Evolutionary conservation across 2,113 vertebrate genomes (phyloP).

Genomic region (Xenopus laevis): DNA sequence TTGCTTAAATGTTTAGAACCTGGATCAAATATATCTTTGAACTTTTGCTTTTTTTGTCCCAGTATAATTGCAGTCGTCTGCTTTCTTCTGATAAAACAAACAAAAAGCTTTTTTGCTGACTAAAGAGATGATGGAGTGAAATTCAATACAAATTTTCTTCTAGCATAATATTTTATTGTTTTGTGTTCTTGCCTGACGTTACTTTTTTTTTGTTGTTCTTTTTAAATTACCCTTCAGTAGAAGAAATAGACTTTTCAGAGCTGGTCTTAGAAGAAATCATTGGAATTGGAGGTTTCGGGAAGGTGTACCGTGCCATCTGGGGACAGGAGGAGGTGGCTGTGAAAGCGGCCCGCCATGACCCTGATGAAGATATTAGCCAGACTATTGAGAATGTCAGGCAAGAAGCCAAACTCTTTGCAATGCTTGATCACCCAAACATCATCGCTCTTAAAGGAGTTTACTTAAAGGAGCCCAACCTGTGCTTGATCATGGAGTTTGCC

Average conservation of each 20-base stretch:
- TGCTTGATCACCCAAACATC: slow-evolving; percentile 93
- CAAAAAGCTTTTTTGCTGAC: too few species aligned
- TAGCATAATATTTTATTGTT: too few species aligned
- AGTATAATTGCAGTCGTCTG: too few species aligned
- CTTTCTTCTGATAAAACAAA: too few species aligned
- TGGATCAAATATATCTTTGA: too few species aligned
- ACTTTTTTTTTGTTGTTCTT: not conserved
- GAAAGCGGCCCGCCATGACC: slow-evolving; percentile 93
- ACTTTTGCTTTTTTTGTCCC: too few species aligned
- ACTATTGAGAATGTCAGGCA: slow-evolving; percentile 92
- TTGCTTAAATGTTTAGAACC: too few species aligned
- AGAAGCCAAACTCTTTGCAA: slow-evolving; percentile 95
- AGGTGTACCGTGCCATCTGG: slow-evolving; percentile 94
- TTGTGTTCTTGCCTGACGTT: too few species aligned
- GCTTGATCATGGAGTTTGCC: slow-evolving; percentile 95
- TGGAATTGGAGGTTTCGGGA: slow-evolving; percentile 94
- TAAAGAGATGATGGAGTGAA: too few species aligned
- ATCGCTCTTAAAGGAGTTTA: slow-evolving; percentile 89
- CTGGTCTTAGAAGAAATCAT: slow-evolving; percentile 93
- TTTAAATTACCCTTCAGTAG: slow-evolving; percentile 60
- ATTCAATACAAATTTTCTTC: too few species aligned
- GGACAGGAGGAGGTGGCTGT: slow-evolving; percentile 85
- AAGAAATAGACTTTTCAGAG: slow-evolving; percentile 90
- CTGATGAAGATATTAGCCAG: slow-evolving; percentile 87
- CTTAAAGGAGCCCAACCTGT: slow-evolving; percentile 90